Evolutionary conservation across 2,113 vertebrate species (phyloP), one percentile per base, ranked within the genome.

Genomic region (Zosterops japonicus): DNA sequence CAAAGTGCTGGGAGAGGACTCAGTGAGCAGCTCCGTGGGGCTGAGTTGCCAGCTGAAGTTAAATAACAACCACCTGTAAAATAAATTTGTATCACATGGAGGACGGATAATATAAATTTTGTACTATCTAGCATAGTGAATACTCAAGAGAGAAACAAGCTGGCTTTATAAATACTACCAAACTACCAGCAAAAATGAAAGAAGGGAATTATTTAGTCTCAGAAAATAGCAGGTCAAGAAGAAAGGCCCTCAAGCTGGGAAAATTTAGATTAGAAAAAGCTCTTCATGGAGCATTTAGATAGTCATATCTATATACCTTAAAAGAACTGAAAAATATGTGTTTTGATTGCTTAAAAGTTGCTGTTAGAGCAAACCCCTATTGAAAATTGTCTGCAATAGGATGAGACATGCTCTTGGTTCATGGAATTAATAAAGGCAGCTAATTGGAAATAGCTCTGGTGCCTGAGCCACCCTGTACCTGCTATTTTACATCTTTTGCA

Each of bases 161-260:
- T 74, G 8, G 19, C 7, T 80, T 89, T 69, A 55, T 61, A 88
- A 88, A 90, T 80, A 70, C 56, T 55, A 52, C 28, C 20, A 74
- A 86, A 72, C 35, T 50, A 59, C 50, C 39, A 92, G 20, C 25
- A 83, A 29, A 90, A 92, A 81, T 59, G 41, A 92, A 93, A 87
- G 29, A 95, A 84, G 39, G 29, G 35, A 93, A 86, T 90, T 65
- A 84, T 47, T 87, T 72, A 29, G 23, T 65, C 27, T 83, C 59
- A 61, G 71, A 90, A 95, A 96, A 91, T 21, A 80, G 44, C 39
- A 90, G 57, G 55, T 83, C 46, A 72, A 83, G 79, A 93, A 65
- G 67, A 86, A 88, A 74, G 24, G n/a, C 22, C n/a, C 44, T 85
- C 67, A 60, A 53, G 57, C 41, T 57, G 63, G 55, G 27, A 76